Evolutionary conservation across 2,888 invertebrate species (phyloP), one percentile per base, ranked within the genome.

Genomic region (Iselma pallidipennis): DNA sequence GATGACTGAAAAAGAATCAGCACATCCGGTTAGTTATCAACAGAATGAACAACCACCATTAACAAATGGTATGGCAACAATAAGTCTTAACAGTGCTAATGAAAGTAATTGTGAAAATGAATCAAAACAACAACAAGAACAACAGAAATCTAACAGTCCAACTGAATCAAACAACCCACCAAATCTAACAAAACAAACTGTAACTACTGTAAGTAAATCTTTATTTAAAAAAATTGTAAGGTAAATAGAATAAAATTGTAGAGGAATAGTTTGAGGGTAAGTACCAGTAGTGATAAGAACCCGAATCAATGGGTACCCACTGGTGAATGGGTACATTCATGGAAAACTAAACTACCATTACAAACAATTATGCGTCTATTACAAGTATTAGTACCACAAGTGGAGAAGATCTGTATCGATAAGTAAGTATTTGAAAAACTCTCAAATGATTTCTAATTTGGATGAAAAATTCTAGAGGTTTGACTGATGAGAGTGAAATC

Each of bases 341-440:
- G 99, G 99, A 96, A 99, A 78, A 90, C 91, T 66, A 98, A 98
- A 83, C 85, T 99, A 69, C 99, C 99, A 5, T 84, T 99, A 71
- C 99, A 99, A 86, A 99, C 99, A 57, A 98, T 99, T 74, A 99
- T 99, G 98, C 85, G 99, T 71, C 87, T 99, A 77, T 84, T 99
- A 70, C 99, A 99, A 84, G 98, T 99, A 28, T 86, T 99, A 4
- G 99, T 99, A 68, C 99, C 99, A 56, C 99, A 99, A 84, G 99
- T 99, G 21, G 99, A 99, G 84, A 99, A 99, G 85, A 99, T 99
- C 74, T 99, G 99, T 83, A 99, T 99, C 76, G 99, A 98, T 82
- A 97, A 96, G 95, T 95, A 78, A 84, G 89, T n/a, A n/a, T n/a
- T n/a, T n/a, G n/a, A n/a, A n/a, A n/a, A n/a, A n/a, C n/a, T n/a